These are phyloP conservation scores for Echeneis naucrates DNA, from an alignment of 2,797 vertebrate species.

Conservation along the genomic window DNA sequence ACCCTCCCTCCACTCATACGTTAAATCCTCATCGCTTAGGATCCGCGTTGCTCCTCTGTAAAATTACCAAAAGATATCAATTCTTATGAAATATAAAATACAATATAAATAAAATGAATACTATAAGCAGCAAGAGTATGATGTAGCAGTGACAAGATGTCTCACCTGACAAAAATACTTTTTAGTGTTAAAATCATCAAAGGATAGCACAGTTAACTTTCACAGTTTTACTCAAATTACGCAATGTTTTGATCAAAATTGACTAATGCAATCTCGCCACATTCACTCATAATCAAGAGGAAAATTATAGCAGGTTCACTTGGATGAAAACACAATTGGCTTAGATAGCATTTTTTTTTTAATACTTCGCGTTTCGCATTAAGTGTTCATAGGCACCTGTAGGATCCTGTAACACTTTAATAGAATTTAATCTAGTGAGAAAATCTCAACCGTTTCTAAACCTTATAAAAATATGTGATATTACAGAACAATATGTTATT, in stretches of 20 bases:
- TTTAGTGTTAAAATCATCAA: background rate
- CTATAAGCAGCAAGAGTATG: background rate
- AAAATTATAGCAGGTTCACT: background rate
- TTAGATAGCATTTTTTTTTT: too few species aligned
- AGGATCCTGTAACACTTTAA: too few species aligned
- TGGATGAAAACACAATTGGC: background rate
- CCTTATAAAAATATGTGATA: too few species aligned
- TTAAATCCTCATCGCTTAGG: slow-evolving; percentile 19
- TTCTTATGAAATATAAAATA: background rate
- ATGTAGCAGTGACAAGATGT: too few species aligned
- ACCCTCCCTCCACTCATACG: background rate
- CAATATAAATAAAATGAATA: background rate
- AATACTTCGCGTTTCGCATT: too few species aligned
- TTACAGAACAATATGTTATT: too few species aligned
- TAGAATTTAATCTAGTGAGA: too few species aligned
- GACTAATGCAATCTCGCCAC: background rate
- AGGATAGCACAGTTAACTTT: background rate
- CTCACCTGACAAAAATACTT: background rate
- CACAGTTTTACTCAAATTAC: too few species aligned
- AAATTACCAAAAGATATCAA: background rate
- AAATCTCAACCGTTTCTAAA: too few species aligned
- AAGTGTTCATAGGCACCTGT: slow-evolving; percentile 53
- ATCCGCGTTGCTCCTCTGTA: background rate
- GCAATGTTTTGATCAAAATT: background rate
- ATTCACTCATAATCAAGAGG: background rate